A percentile compares a stretch with the other conserved stretches of the same genome.
These are phyloP conservation scores for Augochlorella aurata DNA, from an alignment of 2,888 invertebrate species.

Conservation along the genomic window DNA sequence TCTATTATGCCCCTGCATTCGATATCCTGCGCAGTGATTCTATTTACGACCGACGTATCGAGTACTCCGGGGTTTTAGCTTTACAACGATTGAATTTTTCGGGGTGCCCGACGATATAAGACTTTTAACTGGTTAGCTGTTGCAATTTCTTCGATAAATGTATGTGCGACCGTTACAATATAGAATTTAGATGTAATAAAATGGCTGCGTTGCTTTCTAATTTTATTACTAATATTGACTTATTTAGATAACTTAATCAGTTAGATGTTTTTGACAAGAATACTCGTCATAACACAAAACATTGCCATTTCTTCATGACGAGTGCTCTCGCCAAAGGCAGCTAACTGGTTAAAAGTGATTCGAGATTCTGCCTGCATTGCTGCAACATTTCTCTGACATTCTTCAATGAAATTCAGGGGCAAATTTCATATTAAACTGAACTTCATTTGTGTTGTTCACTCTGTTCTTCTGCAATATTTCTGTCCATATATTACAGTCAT, in stretches of 20 bases:
- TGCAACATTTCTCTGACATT: neutral
- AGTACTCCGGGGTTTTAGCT: neutral
- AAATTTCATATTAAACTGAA: neutral
- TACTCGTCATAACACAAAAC: no score
- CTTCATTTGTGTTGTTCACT: neutral
- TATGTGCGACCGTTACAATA: no score
- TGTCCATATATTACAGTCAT: neutral
- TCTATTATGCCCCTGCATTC: conserved; percentile 28
- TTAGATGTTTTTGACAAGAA: no score
- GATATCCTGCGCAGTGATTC: conserved; percentile 8
- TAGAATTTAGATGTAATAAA: no score
- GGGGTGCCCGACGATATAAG: neutral
- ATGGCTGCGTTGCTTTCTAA: no score
- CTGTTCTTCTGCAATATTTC: no score
- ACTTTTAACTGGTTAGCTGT: neutral
- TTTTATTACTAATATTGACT: no score
- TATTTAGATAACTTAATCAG: no score
- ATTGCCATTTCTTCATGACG: no score
- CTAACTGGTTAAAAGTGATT: neutral
- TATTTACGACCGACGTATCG: conserved; percentile 7
- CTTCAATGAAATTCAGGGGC: neutral
- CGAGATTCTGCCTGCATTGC: neutral
- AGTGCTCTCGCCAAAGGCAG: no score
- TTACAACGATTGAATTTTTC: neutral
- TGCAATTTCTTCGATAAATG: no score